Evolutionary conservation across 1,140 invertebrate species (phyloP), one percentile per base, ranked within the genome.

Genomic region (Drosophila triauraria): DNA sequence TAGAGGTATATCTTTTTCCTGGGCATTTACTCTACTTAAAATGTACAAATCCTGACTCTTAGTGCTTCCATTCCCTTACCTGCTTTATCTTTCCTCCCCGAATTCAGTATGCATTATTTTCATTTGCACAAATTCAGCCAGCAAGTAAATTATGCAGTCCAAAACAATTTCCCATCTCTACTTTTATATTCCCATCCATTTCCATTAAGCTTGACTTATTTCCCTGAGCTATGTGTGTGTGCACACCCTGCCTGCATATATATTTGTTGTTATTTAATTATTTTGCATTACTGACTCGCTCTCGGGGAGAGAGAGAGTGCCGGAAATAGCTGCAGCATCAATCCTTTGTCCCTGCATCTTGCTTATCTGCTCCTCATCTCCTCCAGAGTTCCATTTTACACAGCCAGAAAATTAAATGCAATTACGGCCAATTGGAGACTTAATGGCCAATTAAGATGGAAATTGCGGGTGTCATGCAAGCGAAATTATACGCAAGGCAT

Each of bases 231-330:
- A 17, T 46, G 25, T 40, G 15, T 23, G 9, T 27, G 44, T 30
- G 17, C 35, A 23, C 38, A 25, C 3, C n/a, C 25, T 43, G 27
- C 25, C 12, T 12, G 43, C 35, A 61, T 62, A 62, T 50, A 50
- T 57, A 62, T 77, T 78, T 60, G 58, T 58, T 56, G 48, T 43
- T 56, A 69, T 61, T 54, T 59, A 61, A 62, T 70, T 63, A 75
- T 42, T 75, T 51, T 74, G 71, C 50, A 74, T 63, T 70, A 43
- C 38, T 48, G 43, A 38, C 20, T 32, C 35, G 15, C 32, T 15
- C 23, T 27, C 47, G 42, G 58, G 47, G 56, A 54, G 61, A 54
- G 48, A 48, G 7, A 38, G 20, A 47, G 43, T 35, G 15, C 20
- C 54, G 40, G 62, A 30, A 43, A 40, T 30, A 27, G 60, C 65